phyloP scores from a whole-genome alignment of 2,113 vertebrate species.

The Thinocorus orbignyianus region DNA sequence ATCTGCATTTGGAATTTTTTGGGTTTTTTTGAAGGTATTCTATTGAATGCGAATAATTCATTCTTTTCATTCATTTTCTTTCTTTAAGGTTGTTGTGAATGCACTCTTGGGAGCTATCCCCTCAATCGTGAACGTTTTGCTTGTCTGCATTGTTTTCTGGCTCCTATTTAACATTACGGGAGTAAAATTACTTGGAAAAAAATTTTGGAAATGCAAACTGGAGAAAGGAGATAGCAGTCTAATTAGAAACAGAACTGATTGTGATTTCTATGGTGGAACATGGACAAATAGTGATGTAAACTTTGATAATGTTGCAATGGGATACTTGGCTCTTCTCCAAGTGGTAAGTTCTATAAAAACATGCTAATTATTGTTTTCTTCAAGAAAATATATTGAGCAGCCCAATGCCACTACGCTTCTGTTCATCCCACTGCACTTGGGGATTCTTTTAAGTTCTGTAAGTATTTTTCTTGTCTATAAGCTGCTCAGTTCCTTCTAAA shows the following conservation, averaged over 20 bases:
- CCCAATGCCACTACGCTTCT: not conserved
- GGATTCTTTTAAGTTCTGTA: not conserved
- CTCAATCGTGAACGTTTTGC: constrained; percentile 77
- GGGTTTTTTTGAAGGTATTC: not conserved
- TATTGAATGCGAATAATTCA: not conserved
- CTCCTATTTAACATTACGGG: constrained; percentile 79
- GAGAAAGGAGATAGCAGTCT: accelerated
- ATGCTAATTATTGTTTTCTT: not conserved
- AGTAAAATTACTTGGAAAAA: constrained; percentile 67
- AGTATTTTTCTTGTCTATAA: not conserved
- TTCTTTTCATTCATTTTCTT: not conserved
- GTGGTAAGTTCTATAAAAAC: constrained; percentile 68
- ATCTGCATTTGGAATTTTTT: not conserved
- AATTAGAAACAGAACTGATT: not conserved
- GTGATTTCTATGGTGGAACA: accelerated
- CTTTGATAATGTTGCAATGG: constrained; percentile 75
- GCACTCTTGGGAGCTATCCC: constrained; percentile 77
- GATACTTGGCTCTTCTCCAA: constrained; percentile 78
- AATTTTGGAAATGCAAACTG: constrained; percentile 55
- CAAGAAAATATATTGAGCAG: not conserved
- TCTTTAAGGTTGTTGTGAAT: constrained; percentile 75
- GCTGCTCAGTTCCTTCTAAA: not conserved
- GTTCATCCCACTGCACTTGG: not conserved
- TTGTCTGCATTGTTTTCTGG: constrained; percentile 81
- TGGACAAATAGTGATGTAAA: constrained; percentile 65